A percentile compares a stretch with the other conserved stretches of the same genome.
Conservation (phyloP, 2,797 vertebrate species). For the Silurus aristotelis region DNA sequence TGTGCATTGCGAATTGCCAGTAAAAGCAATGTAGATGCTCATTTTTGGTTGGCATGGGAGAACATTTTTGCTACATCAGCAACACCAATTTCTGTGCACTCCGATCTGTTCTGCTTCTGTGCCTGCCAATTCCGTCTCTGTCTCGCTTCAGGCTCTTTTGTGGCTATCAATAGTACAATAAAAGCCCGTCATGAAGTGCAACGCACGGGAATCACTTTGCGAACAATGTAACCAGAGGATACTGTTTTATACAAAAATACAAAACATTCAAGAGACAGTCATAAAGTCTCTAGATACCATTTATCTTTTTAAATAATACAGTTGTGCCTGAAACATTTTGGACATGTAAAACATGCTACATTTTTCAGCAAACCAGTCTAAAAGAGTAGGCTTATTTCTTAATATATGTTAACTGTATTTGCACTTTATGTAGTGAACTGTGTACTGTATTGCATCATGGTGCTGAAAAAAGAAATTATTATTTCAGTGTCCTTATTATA, state of each 20-base stretch:
- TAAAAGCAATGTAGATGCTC: background rate
- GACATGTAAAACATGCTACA: background rate
- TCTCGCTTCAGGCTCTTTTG: background rate
- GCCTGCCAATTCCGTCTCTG: conserved; percentile 2
- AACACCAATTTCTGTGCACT: conserved; percentile 9
- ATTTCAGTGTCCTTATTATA: background rate
- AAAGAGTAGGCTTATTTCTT: background rate
- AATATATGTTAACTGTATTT: background rate
- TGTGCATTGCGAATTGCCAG: background rate
- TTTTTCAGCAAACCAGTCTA: background rate
- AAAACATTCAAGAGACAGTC: background rate
- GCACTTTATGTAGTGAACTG: background rate
- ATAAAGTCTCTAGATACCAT: background rate
- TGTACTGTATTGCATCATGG: background rate
- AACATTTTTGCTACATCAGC: conserved; percentile 5
- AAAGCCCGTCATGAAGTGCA: background rate
- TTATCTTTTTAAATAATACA: background rate
- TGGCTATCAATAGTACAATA: conserved; percentile 19
- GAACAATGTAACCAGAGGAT: conserved; percentile 5
- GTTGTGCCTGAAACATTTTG: background rate
- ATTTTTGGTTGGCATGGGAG: conserved; percentile 2
- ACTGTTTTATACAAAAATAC: conserved; percentile 4
- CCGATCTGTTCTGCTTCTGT: background rate
- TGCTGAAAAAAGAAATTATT: background rate
- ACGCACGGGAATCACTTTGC: background rate